Evolutionary conservation across 2,888 invertebrate species (phyloP), one percentile per base, ranked within the genome.

Genomic region (Drosophila nigritarsus): DNA sequence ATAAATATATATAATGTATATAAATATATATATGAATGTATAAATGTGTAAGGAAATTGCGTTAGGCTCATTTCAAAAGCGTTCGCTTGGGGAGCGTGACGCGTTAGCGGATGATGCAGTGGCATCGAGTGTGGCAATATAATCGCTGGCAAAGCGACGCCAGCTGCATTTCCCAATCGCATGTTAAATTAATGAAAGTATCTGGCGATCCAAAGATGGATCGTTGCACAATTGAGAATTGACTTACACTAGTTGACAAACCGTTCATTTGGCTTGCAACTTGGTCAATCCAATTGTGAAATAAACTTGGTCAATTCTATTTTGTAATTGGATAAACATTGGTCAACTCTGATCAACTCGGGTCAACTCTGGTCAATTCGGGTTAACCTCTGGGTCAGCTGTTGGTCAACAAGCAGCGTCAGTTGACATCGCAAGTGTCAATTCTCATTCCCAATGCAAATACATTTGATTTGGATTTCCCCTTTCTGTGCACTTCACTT

Each of bases 151-250:
- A 63, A 64, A 15, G 18, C 61, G 64, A 61, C 40, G 65, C 20
- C 49, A 40, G 27, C 24, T 32, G 18, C 11, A 18, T 65, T 65
- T 64, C 65, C 20, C 49, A 65, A 65, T 65, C 32, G 50, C 24
- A 2, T 40, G n/a, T 29, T 64, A 65, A 65, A 65, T 65, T 64
- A 65, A 65, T 65, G 64, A 49, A 65, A 65, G 65, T 40, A 32
- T 8, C 20, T 45, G 45, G 24, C 45, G 45, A 15, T 45, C 45
- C 45, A 3, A 45, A 45, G 38, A 64, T 64, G 38, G 65, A 65
- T 63, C 32, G 49, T 30, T 30, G 32, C 15, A 20, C 32, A 11
- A 11, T 50, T 50, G 20, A 29, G 20, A 56, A 65, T 50, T 27
- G 30, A 64, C 30, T n/a, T 24, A 32, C 30, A 38, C n/a, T 27